Conservation (phyloP, 35 echinoderm and acorn worm genomes). For the Heliocidaris erythrogramma region DNA sequence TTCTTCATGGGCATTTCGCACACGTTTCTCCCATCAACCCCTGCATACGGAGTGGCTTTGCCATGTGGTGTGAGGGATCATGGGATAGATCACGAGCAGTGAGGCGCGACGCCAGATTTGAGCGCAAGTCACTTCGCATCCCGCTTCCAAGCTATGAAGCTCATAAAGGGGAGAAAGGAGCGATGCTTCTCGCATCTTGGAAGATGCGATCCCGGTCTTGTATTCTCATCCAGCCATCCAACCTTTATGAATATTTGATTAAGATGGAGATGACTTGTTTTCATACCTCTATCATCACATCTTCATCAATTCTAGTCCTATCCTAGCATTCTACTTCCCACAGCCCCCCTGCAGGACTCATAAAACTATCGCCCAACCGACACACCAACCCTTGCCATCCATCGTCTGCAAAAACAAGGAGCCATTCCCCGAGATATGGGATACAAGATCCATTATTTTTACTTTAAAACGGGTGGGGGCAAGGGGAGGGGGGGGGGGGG, state of each 20-base stretch:
- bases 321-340: background rate
- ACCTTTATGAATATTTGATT: constrained; percentile 43
- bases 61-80: background rate
- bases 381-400: background rate
- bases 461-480: too few species aligned
- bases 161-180: background rate
- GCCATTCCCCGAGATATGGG: too few species aligned
- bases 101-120: constrained; percentile 25
- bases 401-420: background rate
- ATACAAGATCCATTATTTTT: too few species aligned
- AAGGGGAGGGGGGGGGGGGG: too few species aligned
- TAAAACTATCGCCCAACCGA: background rate
- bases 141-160: background rate
- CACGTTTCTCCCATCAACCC: background rate
- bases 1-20: constrained; percentile 10
- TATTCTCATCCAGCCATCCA: background rate
- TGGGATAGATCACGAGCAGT: background rate
- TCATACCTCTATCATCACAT: constrained; percentile 32
- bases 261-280: background rate
- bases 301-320: background rate
- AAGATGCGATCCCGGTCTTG: background rate
- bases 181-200: background rate
- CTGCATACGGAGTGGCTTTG: background rate
- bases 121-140: background rate
- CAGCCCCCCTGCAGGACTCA: background rate